Evolutionary conservation across 2,113 vertebrate genomes (phyloP).

Genomic region (Sarotherodon lohbergeri): DNA sequence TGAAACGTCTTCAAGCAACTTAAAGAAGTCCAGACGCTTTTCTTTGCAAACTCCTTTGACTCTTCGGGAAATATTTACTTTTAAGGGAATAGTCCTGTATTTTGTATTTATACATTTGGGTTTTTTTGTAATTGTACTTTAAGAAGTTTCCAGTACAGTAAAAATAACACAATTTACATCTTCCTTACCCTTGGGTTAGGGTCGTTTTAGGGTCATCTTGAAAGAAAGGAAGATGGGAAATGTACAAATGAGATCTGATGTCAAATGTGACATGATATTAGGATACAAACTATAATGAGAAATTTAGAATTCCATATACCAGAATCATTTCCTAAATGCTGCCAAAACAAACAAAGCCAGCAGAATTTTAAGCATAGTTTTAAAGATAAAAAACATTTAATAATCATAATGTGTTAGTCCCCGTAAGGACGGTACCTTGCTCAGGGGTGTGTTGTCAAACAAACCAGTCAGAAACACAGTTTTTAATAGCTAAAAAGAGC

Average conservation of each 20-base stretch:
- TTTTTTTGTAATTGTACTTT: background rate
- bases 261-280: background rate
- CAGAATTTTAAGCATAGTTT: background rate
- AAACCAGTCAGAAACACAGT: background rate
- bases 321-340: background rate
- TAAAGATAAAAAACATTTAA: background rate
- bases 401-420: too few relatives aligned
- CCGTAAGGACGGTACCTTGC: rapidly evolving
- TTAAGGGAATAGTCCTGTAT: background rate
- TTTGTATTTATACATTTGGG: rapidly evolving
- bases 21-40: too few relatives aligned
- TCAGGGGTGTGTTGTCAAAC: background rate
- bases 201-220: background rate
- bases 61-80: background rate
- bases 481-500: background rate
- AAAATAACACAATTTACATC: background rate
- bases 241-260: background rate
- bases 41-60: background rate
- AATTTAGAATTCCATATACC: background rate
- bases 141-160: background rate
- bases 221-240: background rate
- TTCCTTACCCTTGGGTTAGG: background rate
- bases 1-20: too few relatives aligned
- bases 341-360: background rate
- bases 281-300: background rate